Conservation (phyloP, 2,888 invertebrate genomes). For the Bruchidius siliquastri region DNA sequence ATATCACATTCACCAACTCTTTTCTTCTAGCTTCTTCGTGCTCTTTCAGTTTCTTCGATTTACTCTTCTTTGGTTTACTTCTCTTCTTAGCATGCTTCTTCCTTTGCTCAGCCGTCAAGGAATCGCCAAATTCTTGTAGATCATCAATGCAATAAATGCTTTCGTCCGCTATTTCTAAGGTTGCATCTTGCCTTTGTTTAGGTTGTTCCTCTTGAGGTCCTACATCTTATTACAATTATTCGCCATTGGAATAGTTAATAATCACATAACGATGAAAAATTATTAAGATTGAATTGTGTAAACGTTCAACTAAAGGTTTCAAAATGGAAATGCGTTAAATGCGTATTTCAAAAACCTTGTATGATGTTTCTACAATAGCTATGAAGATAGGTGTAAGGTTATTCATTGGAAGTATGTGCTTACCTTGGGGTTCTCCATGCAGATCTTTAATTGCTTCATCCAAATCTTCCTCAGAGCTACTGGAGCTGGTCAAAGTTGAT, state of each 20-base stretch:
- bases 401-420: neutral
- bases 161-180: neutral
- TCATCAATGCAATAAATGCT: constrained; percentile 26
- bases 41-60: constrained; percentile 33
- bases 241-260: too few relatives aligned
- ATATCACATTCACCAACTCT: constrained; percentile 50
- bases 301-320: too few relatives aligned
- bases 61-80: constrained; percentile 35
- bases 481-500: constrained; percentile 18
- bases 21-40: constrained; percentile 38
- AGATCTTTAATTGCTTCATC: constrained; percentile 15
- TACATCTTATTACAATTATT: neutral
- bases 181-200: neutral
- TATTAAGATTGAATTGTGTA: too few relatives aligned
- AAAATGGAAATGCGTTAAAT: too few relatives aligned
- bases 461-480: constrained; percentile 47
- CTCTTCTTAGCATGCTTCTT: constrained; percentile 31
- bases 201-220: neutral
- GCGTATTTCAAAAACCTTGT: too few relatives aligned
- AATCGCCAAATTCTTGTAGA: constrained; percentile 49
- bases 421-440: neutral
- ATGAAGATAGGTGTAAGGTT: neutral
- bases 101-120: constrained; percentile 40
- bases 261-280: too few relatives aligned
- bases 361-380: too few relatives aligned